Conservation (phyloP, 2,797 vertebrate species). For the Prunella strophiata region DNA sequence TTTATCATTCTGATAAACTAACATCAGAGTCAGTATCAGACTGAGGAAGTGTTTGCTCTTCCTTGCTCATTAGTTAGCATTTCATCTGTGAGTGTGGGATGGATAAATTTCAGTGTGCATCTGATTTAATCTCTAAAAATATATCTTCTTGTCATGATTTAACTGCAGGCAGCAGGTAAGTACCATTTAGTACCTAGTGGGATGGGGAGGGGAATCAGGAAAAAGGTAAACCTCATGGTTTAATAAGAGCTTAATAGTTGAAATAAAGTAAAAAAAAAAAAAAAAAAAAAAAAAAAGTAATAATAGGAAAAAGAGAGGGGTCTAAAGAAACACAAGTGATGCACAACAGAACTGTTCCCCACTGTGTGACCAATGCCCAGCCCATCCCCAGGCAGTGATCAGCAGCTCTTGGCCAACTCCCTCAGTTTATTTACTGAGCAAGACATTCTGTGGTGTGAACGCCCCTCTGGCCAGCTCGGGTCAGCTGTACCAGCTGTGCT, state of each 20-base stretch:
- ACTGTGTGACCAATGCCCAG: rapidly evolving
- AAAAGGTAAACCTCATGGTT: background rate
- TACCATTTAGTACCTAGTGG: background rate
- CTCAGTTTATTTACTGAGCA: background rate
- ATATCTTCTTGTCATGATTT: background rate
- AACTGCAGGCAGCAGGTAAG: background rate
- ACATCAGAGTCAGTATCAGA: background rate
- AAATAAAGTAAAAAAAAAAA: background rate
- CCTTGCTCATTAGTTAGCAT: slow-evolving; percentile 63
- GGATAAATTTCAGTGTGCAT: slow-evolving; percentile 37
- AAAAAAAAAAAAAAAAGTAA: background rate
- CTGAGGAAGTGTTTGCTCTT: background rate
- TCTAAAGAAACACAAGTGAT: background rate
- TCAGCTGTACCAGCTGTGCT: background rate
- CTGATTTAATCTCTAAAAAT: slow-evolving; percentile 3
- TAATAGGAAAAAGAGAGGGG: background rate
- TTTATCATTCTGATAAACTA: background rate
- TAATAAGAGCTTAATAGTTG: background rate
- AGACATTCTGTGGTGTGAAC: background rate
- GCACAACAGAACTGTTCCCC: background rate
- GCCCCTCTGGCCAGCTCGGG: background rate
- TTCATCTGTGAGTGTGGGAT: slow-evolving; percentile 36
- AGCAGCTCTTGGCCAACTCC: background rate
- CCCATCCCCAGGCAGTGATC: background rate
- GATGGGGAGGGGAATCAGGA: background rate